Percentiles rank a stretch among this genome's conserved stretches.
phyloP scores from a whole-genome alignment of 1,140 invertebrate genomes.

The Ceratina australensis region DNA sequence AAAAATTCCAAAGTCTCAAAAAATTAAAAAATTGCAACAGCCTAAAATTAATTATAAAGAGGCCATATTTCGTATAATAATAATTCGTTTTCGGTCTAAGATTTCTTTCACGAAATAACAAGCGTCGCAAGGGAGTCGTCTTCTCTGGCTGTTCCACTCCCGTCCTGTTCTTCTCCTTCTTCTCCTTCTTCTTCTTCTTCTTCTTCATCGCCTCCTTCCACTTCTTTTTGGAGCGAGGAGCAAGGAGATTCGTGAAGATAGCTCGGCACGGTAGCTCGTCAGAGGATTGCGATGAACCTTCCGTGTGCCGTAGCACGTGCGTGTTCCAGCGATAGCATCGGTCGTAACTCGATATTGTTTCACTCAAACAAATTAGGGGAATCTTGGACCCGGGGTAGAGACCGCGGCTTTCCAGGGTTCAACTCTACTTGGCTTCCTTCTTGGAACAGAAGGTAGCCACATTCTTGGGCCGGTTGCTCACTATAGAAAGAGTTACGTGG shows the following conservation, averaged over 20 bases:
- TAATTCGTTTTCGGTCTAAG: too few relatives aligned
- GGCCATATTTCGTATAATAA: too few relatives aligned
- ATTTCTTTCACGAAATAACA: too few relatives aligned
- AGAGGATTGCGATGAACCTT: conserved; percentile 70
- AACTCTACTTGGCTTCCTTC: conserved; percentile 68
- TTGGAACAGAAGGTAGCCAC: conserved; percentile 59
- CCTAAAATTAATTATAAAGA: too few relatives aligned
- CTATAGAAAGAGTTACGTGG: conserved; percentile 48
- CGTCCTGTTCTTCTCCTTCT: conserved; percentile 3
- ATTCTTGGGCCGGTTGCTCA: conserved; percentile 40
- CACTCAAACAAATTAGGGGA: conserved; percentile 78
- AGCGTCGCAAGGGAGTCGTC: conserved; percentile 49
- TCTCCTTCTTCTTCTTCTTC: conserved; percentile 43
- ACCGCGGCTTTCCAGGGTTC: conserved; percentile 65
- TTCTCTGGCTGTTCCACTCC: conserved; percentile 51
- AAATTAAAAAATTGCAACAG: too few relatives aligned
- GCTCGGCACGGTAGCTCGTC: conserved; percentile 73
- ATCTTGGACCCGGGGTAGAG: conserved; percentile 67
- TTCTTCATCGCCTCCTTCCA: conserved; percentile 15
- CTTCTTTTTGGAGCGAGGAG: conserved; percentile 49
- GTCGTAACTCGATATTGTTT: conserved; percentile 79
- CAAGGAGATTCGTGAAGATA: conserved; percentile 73
- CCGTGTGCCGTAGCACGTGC: conserved; percentile 74
- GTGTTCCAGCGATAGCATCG: conserved; percentile 74
- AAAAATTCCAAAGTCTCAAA: too few relatives aligned